Conservation (phyloP, 2,888 invertebrate genomes). For the Anodontia alba region DNA sequence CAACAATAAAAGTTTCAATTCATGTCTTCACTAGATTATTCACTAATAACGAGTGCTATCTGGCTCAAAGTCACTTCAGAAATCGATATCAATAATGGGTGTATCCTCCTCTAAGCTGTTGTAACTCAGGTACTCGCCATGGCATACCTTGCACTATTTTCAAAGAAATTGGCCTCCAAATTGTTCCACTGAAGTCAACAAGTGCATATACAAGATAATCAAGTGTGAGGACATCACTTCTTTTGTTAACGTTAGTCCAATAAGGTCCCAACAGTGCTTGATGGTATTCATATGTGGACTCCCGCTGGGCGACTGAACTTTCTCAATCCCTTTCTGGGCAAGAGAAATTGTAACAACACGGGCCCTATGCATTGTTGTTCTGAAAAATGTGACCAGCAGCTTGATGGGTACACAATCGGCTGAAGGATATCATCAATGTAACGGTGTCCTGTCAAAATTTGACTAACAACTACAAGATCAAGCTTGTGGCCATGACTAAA, state of each 20-base stretch:
- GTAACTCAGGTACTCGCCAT: not conserved
- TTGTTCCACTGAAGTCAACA: not conserved
- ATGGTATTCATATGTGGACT: not conserved
- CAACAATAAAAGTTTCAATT: not conserved
- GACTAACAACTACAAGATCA: conserved; percentile 8
- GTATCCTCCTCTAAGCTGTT: not conserved
- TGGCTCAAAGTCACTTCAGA: not conserved
- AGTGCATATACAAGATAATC: not conserved
- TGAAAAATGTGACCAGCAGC: not conserved
- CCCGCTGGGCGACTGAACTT: not conserved
- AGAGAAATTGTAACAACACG: conserved; percentile 2
- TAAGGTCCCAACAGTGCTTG: not conserved
- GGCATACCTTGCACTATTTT: not conserved
- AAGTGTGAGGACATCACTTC: not conserved
- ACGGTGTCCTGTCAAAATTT: conserved; percentile 20
- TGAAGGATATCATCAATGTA: conserved; percentile 6
- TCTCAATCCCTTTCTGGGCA: not conserved
- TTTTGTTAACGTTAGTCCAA: not conserved
- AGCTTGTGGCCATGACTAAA: conserved; percentile 20
- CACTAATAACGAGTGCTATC: not conserved
- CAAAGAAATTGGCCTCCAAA: not conserved
- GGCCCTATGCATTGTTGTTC: not conserved
- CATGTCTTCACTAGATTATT: not conserved
- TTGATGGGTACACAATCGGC: not conserved
- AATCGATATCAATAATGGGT: not conserved